Percentiles rank a stretch among this genome's conserved stretches.
Conservation (phyloP, 2,797 vertebrate genomes). For the Enteromius thamalakanensis region DNA sequence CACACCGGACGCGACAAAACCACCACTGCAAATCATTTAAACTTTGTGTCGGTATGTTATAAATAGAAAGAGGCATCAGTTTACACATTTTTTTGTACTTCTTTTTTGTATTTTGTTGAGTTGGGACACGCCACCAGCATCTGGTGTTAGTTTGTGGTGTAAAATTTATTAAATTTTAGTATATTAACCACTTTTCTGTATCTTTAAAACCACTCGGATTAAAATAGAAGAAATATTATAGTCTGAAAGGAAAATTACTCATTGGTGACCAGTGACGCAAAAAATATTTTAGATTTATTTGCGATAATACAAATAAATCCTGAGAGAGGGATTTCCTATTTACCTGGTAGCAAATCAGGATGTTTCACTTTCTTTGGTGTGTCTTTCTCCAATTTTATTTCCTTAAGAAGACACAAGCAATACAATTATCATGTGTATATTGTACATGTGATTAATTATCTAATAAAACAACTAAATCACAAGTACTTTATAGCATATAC, state of each 20-base stretch:
- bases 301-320: background rate
- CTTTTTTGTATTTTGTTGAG: background rate
- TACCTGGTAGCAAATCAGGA: slow-evolving; percentile 83
- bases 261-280: background rate
- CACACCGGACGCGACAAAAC: background rate
- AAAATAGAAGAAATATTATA: background rate
- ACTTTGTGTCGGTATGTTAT: background rate
- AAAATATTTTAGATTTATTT: background rate
- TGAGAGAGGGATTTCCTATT: slow-evolving; percentile 1
- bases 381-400: slow-evolving; percentile 79
- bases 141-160: slow-evolving; percentile 3
- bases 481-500: background rate
- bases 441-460: background rate
- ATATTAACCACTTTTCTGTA: background rate
- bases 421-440: background rate
- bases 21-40: background rate
- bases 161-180: background rate
- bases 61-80: background rate
- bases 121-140: background rate
- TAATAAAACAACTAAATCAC: background rate
- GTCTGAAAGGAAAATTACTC: background rate
- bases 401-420: slow-evolving; percentile 67
- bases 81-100: background rate
- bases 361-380: slow-evolving; percentile 75
- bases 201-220: background rate